Evolutionary conservation across 2,797 vertebrate genomes (phyloP).

Genomic region (Aselliscus stoliczkanus): DNA sequence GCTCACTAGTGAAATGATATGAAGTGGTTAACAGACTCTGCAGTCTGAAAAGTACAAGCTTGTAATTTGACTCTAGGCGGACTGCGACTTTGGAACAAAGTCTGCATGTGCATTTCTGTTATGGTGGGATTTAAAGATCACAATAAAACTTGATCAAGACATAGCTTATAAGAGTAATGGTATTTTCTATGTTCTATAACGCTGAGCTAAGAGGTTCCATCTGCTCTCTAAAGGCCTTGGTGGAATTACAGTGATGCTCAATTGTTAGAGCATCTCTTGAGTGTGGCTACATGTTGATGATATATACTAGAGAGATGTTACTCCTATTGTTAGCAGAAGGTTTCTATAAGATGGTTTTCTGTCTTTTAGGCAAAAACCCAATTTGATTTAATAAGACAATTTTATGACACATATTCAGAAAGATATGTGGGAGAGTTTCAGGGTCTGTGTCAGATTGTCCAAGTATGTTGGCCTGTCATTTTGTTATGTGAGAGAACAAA

Average conservation of each 20-base stretch:
- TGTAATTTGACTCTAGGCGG: neutral
- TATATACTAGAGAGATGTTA: neutral
- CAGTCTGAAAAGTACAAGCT: neutral
- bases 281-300: no score
- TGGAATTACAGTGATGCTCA: neutral
- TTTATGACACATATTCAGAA: neutral
- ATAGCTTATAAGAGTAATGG: neutral
- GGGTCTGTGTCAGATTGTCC: neutral
- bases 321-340: neutral
- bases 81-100: neutral
- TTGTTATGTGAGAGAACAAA: neutral
- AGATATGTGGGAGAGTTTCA: neutral
- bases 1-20: conserved; percentile 19
- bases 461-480: neutral
- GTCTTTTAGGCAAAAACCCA: neutral
- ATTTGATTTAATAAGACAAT: neutral
- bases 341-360: neutral
- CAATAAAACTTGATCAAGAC: neutral
- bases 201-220: neutral
- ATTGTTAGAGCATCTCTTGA: neutral
- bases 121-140: conserved; percentile 5
- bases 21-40: neutral
- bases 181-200: neutral
- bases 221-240: neutral
- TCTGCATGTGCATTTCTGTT: neutral